phyloP scores from a whole-genome alignment of 1,140 invertebrate species.

The Danaus plexippus region DNA sequence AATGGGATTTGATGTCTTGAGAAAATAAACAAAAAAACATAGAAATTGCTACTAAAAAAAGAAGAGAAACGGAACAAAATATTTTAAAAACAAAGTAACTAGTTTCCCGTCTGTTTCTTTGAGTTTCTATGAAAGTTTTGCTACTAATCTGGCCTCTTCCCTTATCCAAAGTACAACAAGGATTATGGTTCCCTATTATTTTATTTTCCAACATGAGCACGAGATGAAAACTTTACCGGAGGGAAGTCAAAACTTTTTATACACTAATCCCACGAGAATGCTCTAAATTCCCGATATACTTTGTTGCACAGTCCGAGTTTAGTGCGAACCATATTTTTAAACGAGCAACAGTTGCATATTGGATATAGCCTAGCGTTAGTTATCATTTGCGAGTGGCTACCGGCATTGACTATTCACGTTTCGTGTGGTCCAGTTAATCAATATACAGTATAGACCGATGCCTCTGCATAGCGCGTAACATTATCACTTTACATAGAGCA shows the following conservation, averaged over 20 bases:
- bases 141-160: slow-evolving; percentile 34
- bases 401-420: slow-evolving; percentile 19
- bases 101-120: too few species aligned
- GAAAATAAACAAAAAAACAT: too few species aligned
- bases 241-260: slow-evolving; percentile 45
- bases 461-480: slow-evolving; percentile 2
- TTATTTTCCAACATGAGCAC: slow-evolving; percentile 56
- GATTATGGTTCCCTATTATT: slow-evolving; percentile 42
- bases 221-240: slow-evolving; percentile 55
- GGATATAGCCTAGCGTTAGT: slow-evolving; percentile 53
- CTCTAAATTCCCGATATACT: slow-evolving; percentile 65
- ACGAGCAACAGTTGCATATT: slow-evolving; percentile 40
- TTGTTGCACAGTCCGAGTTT: slow-evolving; percentile 50
- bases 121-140: neutral
- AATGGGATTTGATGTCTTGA: too few species aligned
- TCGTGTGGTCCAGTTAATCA: slow-evolving; percentile 27
- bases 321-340: slow-evolving; percentile 57
- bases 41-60: too few species aligned
- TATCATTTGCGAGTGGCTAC: slow-evolving; percentile 48
- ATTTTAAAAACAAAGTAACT: too few species aligned
- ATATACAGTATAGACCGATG: slow-evolving; percentile 6
- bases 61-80: too few species aligned
- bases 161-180: slow-evolving; percentile 26
- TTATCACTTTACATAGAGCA: slow-evolving; percentile 20
- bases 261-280: slow-evolving; percentile 52